Percentiles rank a stretch among this genome's conserved stretches.
phyloP scores from a whole-genome alignment of 2,113 vertebrate species.

The Tautogolabrus adspersus region DNA sequence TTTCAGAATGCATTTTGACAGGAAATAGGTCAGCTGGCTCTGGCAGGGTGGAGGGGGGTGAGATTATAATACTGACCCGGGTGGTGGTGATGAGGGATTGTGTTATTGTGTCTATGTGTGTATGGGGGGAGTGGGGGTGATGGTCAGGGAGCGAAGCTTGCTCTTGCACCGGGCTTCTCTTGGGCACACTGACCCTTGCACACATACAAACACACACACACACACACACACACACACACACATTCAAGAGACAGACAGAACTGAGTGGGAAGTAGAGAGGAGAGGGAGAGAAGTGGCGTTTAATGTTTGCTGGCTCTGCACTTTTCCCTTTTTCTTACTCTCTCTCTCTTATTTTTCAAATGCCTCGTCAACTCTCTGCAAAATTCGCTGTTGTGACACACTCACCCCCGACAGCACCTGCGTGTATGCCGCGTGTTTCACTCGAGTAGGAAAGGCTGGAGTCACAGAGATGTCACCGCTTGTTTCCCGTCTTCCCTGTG shows the following conservation, averaged over 20 bases:
- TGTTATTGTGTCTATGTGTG: constrained; percentile 31
- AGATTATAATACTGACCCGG: constrained; percentile 41
- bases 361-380: neutral
- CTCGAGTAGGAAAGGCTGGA: constrained; percentile 41
- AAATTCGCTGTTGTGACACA: constrained; percentile 47
- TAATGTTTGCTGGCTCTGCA: constrained; percentile 56
- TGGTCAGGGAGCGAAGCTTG: neutral
- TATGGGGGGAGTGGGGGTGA: neutral
- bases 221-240: constrained; percentile 17
- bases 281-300: constrained; percentile 59
- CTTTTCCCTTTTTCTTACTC: constrained; percentile 24
- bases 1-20: constrained; percentile 23
- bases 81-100: constrained; percentile 29
- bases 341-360: constrained; percentile 4
- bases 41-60: constrained; percentile 38
- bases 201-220: constrained; percentile 5
- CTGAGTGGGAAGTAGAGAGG: constrained; percentile 45
- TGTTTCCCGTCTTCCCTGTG: neutral
- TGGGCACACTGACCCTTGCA: constrained; percentile 2
- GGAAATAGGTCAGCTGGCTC: constrained; percentile 82
- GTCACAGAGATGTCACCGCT: constrained; percentile 5
- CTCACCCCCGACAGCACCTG: constrained; percentile 43
- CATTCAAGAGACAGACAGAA: constrained; percentile 20
- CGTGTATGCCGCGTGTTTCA: constrained; percentile 7
- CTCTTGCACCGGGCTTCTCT: constrained; percentile 7